Base-by-base conservation (phyloP, 2,888 invertebrate genomes). In the Nomada flava region DNA sequence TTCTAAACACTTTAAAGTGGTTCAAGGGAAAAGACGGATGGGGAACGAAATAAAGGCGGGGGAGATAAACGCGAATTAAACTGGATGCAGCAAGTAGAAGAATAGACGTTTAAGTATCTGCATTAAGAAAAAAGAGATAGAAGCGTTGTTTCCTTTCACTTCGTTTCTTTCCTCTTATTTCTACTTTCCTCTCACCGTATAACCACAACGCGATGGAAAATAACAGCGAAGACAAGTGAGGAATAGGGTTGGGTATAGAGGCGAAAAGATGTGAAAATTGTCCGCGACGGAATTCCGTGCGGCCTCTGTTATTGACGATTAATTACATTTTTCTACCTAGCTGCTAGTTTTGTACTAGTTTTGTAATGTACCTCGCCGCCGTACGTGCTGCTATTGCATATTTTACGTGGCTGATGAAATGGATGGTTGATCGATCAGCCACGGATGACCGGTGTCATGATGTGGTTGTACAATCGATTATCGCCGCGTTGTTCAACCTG, bases 281-380 rank as follows among this genome's bases (percentile, higher is more conserved):
- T 92, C 90, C 91, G 90, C 91, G 92, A 89, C 89, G 91, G 90
- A 92, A 91, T 91, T 88, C 89, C 88, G 90, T 90, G 91, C 88
- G 91, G 91, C 91, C 90, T 91, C 82, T 90, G 89, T 91, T 91
- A 91, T 91, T 90, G 90, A 92, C 75, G 86, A 89, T 90, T 92
- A 90, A 91, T 92, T 92, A 91, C 90, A 92, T 91, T 95, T 95
- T 95, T 94, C 94, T 94, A 95, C 94, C 94, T 95, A 95, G 95
- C 94, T 93, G 94, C 94, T 95, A 95, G 95, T 95, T 95, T 95
- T 95, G 94, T 95, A 95, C 95, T 94, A 95, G 95, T 95, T 95
- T 95, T 95, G 93, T 95, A 95, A 94, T 91, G 93, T 94, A 94
- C 91, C 91, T 92, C 91, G 91, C 89, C 89, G 90, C 42, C 89